These are phyloP conservation scores for Dascyllus trimaculatus DNA, from an alignment of 2,113 vertebrate species.

Conservation along the genomic window DNA sequence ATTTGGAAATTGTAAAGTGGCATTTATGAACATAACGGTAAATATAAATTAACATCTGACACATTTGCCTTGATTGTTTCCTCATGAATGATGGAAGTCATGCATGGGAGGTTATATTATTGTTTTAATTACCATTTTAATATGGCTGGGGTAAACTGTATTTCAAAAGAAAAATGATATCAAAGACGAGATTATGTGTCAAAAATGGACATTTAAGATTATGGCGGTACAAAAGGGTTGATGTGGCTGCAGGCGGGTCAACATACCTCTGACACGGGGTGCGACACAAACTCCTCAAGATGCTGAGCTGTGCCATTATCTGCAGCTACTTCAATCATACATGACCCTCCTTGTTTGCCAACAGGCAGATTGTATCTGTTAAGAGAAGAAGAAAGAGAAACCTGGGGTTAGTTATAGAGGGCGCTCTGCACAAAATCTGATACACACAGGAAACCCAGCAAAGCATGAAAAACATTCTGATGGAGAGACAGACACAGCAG, in stretches of 20 bases:
- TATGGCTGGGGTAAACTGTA: slow-evolving; percentile 7
- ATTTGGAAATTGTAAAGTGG: background rate
- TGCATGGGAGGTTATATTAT: background rate
- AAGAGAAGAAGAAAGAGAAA: slow-evolving; percentile 42
- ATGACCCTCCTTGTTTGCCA: slow-evolving; percentile 79
- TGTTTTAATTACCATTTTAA: slow-evolving; percentile 1
- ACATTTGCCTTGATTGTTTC: background rate
- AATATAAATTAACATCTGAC: background rate
- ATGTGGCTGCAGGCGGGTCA: slow-evolving; percentile 46
- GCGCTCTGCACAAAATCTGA: slow-evolving; percentile 63
- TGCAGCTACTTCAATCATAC: slow-evolving; percentile 88
- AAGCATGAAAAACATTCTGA: slow-evolving; percentile 77
- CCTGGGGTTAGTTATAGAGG: slow-evolving; percentile 69
- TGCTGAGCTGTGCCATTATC: slow-evolving; percentile 81
- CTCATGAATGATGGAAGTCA: background rate
- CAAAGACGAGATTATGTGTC: slow-evolving; percentile 11
- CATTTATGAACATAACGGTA: background rate
- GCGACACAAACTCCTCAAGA: slow-evolving; percentile 75
- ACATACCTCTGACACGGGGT: slow-evolving; percentile 83
- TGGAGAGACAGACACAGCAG: slow-evolving; percentile 59
- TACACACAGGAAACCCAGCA: slow-evolving; percentile 78
- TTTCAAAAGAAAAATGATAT: background rate
- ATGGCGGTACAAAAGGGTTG: slow-evolving; percentile 26
- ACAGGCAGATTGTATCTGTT: slow-evolving; percentile 86
- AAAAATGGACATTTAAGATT: slow-evolving; percentile 22